phyloP scores from a whole-genome alignment of 2,797 vertebrate genomes.

The Allobates femoralis region DNA sequence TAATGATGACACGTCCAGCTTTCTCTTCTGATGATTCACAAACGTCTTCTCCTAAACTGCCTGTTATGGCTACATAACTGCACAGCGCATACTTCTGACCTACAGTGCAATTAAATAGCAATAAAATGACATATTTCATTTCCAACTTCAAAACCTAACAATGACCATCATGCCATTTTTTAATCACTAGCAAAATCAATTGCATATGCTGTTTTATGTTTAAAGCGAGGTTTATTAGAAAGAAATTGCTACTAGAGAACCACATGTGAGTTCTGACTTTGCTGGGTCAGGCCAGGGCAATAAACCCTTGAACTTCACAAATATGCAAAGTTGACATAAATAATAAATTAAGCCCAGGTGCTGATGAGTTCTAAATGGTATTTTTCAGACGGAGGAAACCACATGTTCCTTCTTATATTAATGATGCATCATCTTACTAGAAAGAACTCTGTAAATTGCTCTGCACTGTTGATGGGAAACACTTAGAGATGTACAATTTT shows the following conservation, averaged over 20 bases:
- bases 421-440: conserved; percentile 55
- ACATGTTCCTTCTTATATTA: conserved; percentile 62
- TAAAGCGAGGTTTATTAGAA: conserved; percentile 85
- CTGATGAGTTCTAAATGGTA: conserved; percentile 62
- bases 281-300: conserved; percentile 83
- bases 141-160: conserved; percentile 80
- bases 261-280: conserved; percentile 84
- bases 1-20: conserved; percentile 59
- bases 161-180: conserved; percentile 79
- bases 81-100: conserved; percentile 67
- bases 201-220: conserved; percentile 78
- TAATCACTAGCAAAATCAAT: conserved; percentile 84
- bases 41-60: conserved; percentile 49
- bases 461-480: conserved; percentile 44
- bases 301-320: conserved; percentile 87
- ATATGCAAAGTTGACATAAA: conserved; percentile 87
- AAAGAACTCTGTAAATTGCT: conserved; percentile 52
- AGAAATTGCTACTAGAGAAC: conserved; percentile 82
- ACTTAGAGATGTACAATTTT: conserved; percentile 49
- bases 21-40: conserved; percentile 50
- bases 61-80: conserved; percentile 50
- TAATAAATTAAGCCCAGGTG: conserved; percentile 83
- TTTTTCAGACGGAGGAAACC: conserved; percentile 56
- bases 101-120: conserved; percentile 72
- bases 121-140: conserved; percentile 66